Conservation (phyloP, 2,888 invertebrate species). For the Anagyrus pseudococci region DNA sequence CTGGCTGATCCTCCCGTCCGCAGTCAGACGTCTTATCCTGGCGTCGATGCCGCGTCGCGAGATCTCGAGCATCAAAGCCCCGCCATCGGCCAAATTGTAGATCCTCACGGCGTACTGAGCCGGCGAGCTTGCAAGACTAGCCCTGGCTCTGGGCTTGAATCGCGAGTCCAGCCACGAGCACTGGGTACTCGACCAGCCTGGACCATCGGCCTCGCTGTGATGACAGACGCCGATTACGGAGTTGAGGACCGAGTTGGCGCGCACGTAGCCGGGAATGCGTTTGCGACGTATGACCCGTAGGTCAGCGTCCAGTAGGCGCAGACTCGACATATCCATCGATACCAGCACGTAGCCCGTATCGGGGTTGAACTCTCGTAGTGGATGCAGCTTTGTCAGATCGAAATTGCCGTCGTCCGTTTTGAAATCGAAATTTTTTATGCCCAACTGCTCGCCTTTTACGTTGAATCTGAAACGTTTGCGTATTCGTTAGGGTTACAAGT, state of each 20-base stretch:
- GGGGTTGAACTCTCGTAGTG: constrained; percentile 1
- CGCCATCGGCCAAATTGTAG: constrained; percentile 20
- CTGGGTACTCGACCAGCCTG: too few relatives aligned
- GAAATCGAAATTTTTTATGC: constrained; percentile 15
- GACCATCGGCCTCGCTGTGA: not conserved
- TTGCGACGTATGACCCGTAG: not conserved
- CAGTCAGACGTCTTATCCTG: constrained; percentile 2
- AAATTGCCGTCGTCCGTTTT: not conserved
- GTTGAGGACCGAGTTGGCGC: constrained; percentile 9
- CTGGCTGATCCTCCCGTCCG: constrained; percentile 7
- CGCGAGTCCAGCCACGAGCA: constrained; percentile 14
- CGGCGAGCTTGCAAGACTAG: not conserved
- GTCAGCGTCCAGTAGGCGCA: not conserved
- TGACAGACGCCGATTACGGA: constrained; percentile 12
- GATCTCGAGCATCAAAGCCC: constrained; percentile 1
- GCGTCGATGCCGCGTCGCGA: not conserved
- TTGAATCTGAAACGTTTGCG: constrained; percentile 3
- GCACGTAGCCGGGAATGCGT: not conserved
- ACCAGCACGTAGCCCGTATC: constrained; percentile 7
- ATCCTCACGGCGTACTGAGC: not conserved
- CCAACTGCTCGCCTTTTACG: not conserved
- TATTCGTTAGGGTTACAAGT: too few relatives aligned
- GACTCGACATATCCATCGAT: not conserved
- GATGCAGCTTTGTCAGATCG: constrained; percentile 3
- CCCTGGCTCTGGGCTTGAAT: constrained; percentile 8